These are phyloP conservation scores for Odontomyia ornata DNA, from an alignment of 2,888 invertebrate genomes.

Conservation along the genomic window DNA sequence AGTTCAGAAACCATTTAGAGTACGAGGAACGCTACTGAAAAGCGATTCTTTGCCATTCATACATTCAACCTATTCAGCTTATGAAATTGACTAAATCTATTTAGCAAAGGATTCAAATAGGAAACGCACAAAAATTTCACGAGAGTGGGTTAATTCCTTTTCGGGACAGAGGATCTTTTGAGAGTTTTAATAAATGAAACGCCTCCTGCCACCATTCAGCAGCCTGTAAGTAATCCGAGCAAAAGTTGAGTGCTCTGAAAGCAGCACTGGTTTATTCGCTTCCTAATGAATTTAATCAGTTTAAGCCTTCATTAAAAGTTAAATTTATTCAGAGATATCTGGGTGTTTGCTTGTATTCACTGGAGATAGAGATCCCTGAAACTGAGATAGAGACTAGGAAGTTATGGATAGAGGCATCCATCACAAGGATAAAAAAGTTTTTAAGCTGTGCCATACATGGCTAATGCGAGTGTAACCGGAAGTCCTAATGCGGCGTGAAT, in stretches of 20 bases:
- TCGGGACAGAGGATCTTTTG: background rate
- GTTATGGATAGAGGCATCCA: background rate
- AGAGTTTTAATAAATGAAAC: background rate
- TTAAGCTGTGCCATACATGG: background rate
- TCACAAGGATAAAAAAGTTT: background rate
- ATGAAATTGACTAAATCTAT: conserved; percentile 31
- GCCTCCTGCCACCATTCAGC: background rate
- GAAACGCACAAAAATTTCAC: background rate
- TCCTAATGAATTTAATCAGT: conserved; percentile 33
- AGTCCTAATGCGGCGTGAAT: background rate
- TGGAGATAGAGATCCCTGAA: background rate
- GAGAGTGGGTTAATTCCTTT: background rate
- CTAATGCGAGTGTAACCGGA: background rate
- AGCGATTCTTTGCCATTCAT: background rate
- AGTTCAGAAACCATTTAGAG: too few species aligned
- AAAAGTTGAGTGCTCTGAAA: conserved; percentile 10
- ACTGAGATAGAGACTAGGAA: too few species aligned
- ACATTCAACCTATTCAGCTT: conserved; percentile 6
- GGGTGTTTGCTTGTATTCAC: background rate
- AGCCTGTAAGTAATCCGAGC: background rate
- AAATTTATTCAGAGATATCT: conserved; percentile 25
- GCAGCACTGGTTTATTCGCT: conserved; percentile 6
- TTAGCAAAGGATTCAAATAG: conserved; percentile 5
- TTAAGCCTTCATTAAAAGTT: conserved; percentile 30
- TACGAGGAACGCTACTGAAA: background rate